Conservation (phyloP, 37 sponge, comb jelly and placozoan species). For the Corticium candelabrum region DNA sequence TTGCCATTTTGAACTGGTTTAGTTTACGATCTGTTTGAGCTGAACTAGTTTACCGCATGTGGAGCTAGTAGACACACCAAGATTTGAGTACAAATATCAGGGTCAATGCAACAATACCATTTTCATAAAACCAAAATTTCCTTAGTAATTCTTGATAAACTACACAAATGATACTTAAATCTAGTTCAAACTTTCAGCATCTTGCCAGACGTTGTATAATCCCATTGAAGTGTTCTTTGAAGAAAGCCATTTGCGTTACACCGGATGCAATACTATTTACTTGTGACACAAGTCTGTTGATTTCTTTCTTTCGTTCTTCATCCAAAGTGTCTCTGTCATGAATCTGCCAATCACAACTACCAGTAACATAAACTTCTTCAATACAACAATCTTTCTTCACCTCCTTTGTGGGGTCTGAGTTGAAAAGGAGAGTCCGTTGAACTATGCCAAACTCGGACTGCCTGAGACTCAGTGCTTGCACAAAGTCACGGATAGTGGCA, state of each 20-base stretch:
- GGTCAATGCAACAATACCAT: no score
- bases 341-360: background rate
- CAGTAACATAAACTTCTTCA: background rate
- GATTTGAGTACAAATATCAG: no score
- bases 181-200: no score
- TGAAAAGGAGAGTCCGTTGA: background rate
- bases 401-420: background rate
- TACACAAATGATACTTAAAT: no score
- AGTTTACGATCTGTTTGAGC: no score
- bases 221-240: background rate
- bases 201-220: background rate
- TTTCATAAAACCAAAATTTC: no score
- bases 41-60: no score
- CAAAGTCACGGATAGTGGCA: background rate
- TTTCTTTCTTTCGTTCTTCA: background rate
- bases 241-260: background rate
- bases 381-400: background rate
- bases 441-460: background rate
- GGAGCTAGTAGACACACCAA: no score
- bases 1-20: no score
- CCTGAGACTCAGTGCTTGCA: background rate
- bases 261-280: background rate
- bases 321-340: background rate
- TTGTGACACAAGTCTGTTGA: background rate
- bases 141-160: no score